These are phyloP conservation scores for Craseonycteris thonglongyai DNA, from an alignment of 2,113 vertebrate species.

Conservation along the genomic window DNA sequence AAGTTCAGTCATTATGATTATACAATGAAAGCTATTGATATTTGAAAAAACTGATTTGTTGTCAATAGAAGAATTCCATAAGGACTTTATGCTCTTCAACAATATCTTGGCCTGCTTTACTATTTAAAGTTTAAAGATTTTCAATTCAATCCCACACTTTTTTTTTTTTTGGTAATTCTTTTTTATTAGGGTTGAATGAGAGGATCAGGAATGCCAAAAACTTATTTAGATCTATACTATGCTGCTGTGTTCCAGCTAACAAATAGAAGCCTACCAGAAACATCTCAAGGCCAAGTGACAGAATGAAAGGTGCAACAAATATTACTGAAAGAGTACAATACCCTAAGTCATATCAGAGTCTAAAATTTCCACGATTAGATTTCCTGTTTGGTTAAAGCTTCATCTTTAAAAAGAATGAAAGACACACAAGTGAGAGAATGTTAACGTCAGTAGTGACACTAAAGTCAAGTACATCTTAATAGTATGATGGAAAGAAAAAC, in stretches of 20 bases:
- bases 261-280: not conserved
- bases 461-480: not conserved
- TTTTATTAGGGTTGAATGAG: not conserved
- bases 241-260: not conserved
- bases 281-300: not conserved
- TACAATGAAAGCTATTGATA: not conserved
- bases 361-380: not conserved
- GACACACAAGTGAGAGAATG: not conserved
- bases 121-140: not conserved
- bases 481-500: not conserved
- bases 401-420: not conserved
- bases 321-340: not conserved
- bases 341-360: not conserved
- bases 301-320: not conserved
- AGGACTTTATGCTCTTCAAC: not conserved
- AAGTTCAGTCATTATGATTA: not conserved
- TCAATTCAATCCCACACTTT: not conserved
- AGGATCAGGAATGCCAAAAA: not conserved
- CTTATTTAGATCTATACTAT: not conserved
- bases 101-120: not conserved
- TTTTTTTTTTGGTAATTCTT: not conserved
- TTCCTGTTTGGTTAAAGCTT: not conserved
- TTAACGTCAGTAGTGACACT: too few species aligned
- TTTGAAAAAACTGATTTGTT: not conserved
- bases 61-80: not conserved